Evolutionary conservation across 2,797 vertebrate genomes (phyloP).

Genomic region (Pipistrellus pygmaeus): DNA sequence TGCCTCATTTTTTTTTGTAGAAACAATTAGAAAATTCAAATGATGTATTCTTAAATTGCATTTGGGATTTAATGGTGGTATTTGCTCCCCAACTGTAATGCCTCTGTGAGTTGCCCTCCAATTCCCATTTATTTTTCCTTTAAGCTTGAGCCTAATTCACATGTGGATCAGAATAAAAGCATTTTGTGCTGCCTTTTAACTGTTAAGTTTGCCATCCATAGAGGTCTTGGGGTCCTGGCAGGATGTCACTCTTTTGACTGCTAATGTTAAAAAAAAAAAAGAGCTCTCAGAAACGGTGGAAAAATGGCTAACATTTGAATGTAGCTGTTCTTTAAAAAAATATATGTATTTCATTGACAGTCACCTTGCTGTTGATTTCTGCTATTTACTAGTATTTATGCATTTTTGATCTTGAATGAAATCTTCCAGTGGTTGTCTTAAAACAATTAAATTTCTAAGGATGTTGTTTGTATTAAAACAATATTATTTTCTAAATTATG

Average conservation of each 20-base stretch:
- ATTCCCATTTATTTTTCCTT: constrained; percentile 82
- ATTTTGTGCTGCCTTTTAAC: constrained; percentile 75
- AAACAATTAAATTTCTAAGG: constrained; percentile 71
- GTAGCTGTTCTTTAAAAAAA: constrained; percentile 7
- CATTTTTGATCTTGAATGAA: constrained; percentile 75
- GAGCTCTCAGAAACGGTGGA: constrained; percentile 69
- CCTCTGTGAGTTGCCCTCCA: constrained; percentile 68
- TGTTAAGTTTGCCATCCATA: constrained; percentile 75
- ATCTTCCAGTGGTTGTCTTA: constrained; percentile 67
- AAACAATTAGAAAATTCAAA: constrained; percentile 76
- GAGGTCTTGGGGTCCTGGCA: constrained; percentile 73
- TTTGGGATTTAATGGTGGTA: constrained; percentile 78
- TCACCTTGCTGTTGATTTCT: constrained; percentile 69
- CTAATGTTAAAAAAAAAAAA: constrained; percentile 73
- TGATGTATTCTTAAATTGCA: constrained; percentile 79
- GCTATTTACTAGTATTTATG: constrained; percentile 64
- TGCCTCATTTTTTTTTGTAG: constrained; percentile 59
- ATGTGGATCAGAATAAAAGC: constrained; percentile 78
- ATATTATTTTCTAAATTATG: constrained; percentile 69
- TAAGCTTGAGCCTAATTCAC: constrained; percentile 78
- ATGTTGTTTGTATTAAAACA: constrained; percentile 60
- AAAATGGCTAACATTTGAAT: constrained; percentile 53
- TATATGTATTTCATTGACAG: constrained; percentile 73
- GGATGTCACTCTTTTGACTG: constrained; percentile 77
- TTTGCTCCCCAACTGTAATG: constrained; percentile 74